A percentile compares a stretch with the other conserved stretches of the same genome.
Conservation (phyloP, 2,797 vertebrate species). For the Limnodromus scolopaceus region DNA sequence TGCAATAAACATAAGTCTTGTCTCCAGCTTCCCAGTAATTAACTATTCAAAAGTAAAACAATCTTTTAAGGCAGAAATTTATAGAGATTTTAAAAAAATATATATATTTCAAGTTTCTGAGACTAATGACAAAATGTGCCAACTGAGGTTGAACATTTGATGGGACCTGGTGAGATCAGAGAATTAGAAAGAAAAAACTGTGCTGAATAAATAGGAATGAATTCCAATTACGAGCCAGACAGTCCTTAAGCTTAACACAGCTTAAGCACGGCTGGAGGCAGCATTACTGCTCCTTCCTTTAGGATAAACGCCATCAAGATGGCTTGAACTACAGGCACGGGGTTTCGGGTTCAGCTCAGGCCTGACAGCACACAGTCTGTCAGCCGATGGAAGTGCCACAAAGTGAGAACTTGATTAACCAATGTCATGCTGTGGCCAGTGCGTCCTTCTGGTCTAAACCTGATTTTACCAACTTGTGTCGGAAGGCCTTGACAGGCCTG, state of each 20-base stretch:
- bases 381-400: background rate
- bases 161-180: slow-evolving; percentile 43
- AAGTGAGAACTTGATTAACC: background rate
- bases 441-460: background rate
- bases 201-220: slow-evolving; percentile 13
- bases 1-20: background rate
- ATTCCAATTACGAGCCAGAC: slow-evolving; percentile 1
- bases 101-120: background rate
- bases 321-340: background rate
- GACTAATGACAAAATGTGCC: background rate
- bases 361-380: background rate
- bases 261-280: slow-evolving; percentile 1
- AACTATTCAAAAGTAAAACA: slow-evolving; percentile 6
- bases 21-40: background rate
- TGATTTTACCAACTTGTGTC: background rate
- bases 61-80: background rate
- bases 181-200: background rate
- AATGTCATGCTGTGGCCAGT: background rate
- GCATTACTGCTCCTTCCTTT: background rate
- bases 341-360: background rate
- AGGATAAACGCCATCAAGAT: background rate
- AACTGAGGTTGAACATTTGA: slow-evolving; percentile 6
- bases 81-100: background rate
- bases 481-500: background rate
- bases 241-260: background rate